Conservation (phyloP, 2,888 invertebrate genomes). For the Cheilosia grossa region DNA sequence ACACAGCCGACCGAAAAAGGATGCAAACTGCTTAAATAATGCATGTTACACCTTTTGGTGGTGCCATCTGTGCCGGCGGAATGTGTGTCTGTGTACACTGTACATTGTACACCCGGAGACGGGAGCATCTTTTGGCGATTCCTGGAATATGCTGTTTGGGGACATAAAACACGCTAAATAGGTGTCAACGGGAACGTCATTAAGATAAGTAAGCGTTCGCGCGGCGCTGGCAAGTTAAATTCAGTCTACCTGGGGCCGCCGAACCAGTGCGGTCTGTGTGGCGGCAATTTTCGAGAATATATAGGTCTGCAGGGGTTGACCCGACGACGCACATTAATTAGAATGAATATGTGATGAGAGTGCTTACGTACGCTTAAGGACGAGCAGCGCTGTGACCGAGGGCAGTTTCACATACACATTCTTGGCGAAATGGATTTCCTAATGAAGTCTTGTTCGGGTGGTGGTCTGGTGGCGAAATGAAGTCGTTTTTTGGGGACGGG, state of each 20-base stretch:
- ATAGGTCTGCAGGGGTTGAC: constrained; percentile 71
- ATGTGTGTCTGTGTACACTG: not conserved
- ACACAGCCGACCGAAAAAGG: constrained; percentile 17
- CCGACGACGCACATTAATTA: constrained; percentile 69
- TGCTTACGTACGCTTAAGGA: constrained; percentile 53
- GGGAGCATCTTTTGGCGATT: not conserved
- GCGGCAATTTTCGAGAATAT: constrained; percentile 53
- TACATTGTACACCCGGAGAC: not conserved
- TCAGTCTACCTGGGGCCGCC: constrained; percentile 13
- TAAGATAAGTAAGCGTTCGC: constrained; percentile 65
- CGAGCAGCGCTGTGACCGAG: constrained; percentile 6
- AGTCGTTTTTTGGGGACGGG: constrained; percentile 26
- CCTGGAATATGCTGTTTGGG: constrained; percentile 33
- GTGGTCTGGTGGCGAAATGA: constrained; percentile 13
- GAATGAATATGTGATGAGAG: constrained; percentile 73
- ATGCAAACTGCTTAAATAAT: constrained; percentile 68
- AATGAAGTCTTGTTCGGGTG: constrained; percentile 47
- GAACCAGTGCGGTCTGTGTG: constrained; percentile 23
- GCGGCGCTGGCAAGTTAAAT: constrained; percentile 25
- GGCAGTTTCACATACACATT: constrained; percentile 19
- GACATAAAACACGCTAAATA: constrained; percentile 69
- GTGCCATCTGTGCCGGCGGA: constrained; percentile 4
- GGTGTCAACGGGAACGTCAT: constrained; percentile 71
- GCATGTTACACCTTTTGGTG: constrained; percentile 59
- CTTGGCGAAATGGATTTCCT: constrained; percentile 45